A percentile compares a stretch with the other conserved stretches of the same genome.
phyloP scores from a whole-genome alignment of 2,113 vertebrate species.

The Chaetodon auriga region DNA sequence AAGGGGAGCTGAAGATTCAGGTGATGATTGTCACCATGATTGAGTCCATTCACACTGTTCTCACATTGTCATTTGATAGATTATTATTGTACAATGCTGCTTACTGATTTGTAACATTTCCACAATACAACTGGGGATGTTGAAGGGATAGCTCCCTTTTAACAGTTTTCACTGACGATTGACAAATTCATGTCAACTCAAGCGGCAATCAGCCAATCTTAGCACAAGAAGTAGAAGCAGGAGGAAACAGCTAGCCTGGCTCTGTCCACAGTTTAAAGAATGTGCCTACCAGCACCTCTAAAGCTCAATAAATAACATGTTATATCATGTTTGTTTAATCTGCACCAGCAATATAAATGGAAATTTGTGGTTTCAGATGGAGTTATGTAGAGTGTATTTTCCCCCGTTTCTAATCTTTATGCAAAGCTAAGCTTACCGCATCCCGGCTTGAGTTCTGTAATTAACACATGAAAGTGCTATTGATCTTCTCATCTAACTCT shows the following conservation, averaged over 20 bases:
- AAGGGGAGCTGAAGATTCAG: neutral
- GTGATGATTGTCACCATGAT: neutral
- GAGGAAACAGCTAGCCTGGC: neutral
- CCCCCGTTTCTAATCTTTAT: neutral
- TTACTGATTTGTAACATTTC: neutral
- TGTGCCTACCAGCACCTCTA: neutral
- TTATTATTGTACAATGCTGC: neutral
- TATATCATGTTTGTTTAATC: neutral
- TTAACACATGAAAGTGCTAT: neutral
- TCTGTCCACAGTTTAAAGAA: neutral
- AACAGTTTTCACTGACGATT: neutral
- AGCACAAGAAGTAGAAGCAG: neutral
- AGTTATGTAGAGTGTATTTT: neutral
- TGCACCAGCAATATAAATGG: neutral
- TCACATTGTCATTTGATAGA: neutral
- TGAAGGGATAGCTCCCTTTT: neutral
- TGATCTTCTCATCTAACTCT: neutral
- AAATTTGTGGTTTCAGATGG: neutral
- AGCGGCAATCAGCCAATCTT: neutral
- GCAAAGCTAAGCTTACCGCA: neutral
- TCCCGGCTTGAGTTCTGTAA: constrained; percentile 7
- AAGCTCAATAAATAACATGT: neutral
- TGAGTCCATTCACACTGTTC: too few species aligned
- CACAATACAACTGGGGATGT: too few species aligned
- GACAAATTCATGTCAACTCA: neutral